Percentiles rank a stretch among this genome's conserved stretches.
Evolutionary conservation across 2,113 vertebrate genomes (phyloP).

Genomic region (Otis tarda): DNA sequence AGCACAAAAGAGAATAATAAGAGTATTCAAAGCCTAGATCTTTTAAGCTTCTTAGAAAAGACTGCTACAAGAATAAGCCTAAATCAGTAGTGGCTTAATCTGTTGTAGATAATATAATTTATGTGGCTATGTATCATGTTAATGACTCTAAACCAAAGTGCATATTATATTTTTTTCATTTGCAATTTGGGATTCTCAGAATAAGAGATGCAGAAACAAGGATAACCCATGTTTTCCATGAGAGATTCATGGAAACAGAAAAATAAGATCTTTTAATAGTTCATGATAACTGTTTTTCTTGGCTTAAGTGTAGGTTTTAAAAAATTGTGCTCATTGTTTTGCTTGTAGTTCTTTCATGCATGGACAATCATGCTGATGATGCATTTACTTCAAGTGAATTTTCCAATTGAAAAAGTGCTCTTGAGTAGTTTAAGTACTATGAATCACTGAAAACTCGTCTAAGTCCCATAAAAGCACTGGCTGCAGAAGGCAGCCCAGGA

Average conservation of each 20-base stretch:
- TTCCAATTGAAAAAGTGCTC: constrained; percentile 83
- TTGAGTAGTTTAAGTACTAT: constrained; percentile 78
- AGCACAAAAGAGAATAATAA: not conserved
- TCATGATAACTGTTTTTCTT: constrained; percentile 83
- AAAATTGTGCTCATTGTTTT: constrained; percentile 84
- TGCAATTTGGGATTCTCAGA: constrained; percentile 62
- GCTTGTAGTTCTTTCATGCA: constrained; percentile 84
- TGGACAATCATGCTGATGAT: constrained; percentile 81
- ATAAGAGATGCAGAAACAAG: constrained; percentile 55
- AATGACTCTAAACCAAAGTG: constrained; percentile 56
- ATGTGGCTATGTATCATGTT: constrained; percentile 41
- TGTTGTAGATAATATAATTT: constrained; percentile 61
- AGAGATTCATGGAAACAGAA: constrained; percentile 71
- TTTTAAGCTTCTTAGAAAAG: constrained; percentile 6
- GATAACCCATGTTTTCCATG: constrained; percentile 67
- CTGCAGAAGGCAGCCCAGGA: constrained; percentile 71
- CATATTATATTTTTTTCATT: constrained; percentile 50
- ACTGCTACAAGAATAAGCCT: constrained; percentile 5
- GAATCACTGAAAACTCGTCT: constrained; percentile 82
- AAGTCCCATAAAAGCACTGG: constrained; percentile 73
- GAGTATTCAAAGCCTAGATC: not conserved
- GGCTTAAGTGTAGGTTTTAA: constrained; percentile 81
- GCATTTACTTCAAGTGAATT: constrained; percentile 81
- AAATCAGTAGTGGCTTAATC: constrained; percentile 40
- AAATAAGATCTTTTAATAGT: constrained; percentile 79